Evolutionary conservation across 2,797 vertebrate species (phyloP).

Genomic region (Arvicola amphibius): DNA sequence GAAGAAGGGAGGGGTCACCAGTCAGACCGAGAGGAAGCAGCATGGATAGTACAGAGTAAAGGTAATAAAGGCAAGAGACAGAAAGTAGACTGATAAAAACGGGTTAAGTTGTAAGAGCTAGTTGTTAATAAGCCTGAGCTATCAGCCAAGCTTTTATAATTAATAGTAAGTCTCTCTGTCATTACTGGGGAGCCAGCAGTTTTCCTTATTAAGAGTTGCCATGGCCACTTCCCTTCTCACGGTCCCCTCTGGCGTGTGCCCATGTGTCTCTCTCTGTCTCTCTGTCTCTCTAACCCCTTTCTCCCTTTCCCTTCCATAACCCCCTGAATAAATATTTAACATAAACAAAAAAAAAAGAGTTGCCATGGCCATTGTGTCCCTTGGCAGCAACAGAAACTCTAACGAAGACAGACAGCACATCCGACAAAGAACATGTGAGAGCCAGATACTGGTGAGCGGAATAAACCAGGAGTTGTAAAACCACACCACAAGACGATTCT

Average conservation of each 20-base stretch:
- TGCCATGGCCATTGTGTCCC: neutral
- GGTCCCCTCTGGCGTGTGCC: too few species aligned
- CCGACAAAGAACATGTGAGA: neutral
- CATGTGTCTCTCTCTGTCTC: too few species aligned
- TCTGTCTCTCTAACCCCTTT: too few species aligned
- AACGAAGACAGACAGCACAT: neutral
- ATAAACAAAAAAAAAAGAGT: too few species aligned
- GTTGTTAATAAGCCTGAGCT: neutral
- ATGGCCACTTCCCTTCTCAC: too few species aligned
- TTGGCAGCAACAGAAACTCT: neutral
- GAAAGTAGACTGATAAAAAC: neutral
- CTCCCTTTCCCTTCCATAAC: too few species aligned
- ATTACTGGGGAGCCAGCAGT: neutral
- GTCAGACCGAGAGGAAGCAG: neutral
- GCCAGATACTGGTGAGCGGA: neutral
- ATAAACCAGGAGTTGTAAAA: neutral
- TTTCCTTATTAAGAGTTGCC: neutral
- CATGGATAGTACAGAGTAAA: neutral
- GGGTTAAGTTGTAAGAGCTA: neutral
- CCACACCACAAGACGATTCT: neutral
- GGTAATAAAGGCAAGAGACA: neutral
- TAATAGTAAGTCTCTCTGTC: neutral
- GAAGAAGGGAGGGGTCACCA: neutral
- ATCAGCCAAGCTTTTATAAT: neutral
- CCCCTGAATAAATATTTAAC: too few species aligned